A percentile compares a stretch with the other conserved stretches of the same genome.
Conservation (phyloP, 2,113 vertebrate species). For the Cebus imitator region DNA sequence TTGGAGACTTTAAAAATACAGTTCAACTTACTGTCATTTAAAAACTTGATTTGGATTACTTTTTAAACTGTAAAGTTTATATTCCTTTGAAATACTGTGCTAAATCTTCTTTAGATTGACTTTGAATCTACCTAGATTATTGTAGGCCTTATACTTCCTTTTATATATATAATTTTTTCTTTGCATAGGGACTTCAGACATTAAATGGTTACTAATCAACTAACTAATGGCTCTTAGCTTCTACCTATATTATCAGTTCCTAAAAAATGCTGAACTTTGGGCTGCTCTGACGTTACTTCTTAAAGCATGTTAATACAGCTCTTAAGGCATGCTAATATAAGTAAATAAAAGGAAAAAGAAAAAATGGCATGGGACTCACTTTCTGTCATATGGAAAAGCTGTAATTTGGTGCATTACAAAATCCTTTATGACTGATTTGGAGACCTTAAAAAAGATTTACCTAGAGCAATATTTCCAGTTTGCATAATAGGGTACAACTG, state of each 20-base stretch:
- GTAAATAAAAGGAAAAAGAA: not conserved
- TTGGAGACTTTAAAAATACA: not conserved
- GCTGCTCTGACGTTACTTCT: not conserved
- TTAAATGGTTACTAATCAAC: not conserved
- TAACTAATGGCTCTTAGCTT: not conserved
- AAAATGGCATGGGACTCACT: not conserved
- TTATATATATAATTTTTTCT: not conserved
- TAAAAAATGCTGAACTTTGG: not conserved
- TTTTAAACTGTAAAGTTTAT: not conserved
- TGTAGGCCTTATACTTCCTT: not conserved
- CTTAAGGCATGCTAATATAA: not conserved
- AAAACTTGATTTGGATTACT: not conserved
- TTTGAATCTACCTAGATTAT: not conserved
- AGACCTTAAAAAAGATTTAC: not conserved
- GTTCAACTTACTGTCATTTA: not conserved
- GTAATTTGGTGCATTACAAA: not conserved
- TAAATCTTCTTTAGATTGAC: not conserved
- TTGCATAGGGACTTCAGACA: not conserved
- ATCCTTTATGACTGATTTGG: not conserved
- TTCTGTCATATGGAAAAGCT: not conserved
- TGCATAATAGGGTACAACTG: not conserved
- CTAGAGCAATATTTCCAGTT: not conserved
- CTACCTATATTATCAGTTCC: not conserved
- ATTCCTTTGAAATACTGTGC: not conserved
- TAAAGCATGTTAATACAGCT: not conserved